Conservation (phyloP, 2,113 vertebrate species). For the crab-eating macaque (Macaca fascicularis) region T2T-MFA8v1.1 NC_088376.1:160198501-160199000, state of each 20-base stretch:
- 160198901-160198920: not conserved
- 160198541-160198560: not conserved
- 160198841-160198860: not conserved
- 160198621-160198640: slow-evolving; percentile 39
- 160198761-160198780: not conserved
- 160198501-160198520: not conserved
- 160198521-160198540: not conserved
- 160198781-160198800: not conserved
- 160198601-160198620: not conserved
- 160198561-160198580: not conserved
- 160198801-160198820: not conserved
- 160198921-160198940: not conserved
- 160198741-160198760: not conserved
- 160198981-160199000: not conserved
- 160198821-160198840: not conserved
- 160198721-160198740: slow-evolving; percentile 46
- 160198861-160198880: not conserved
- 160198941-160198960: not conserved
- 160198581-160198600: slow-evolving; percentile 21
- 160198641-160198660: slow-evolving; percentile 50
- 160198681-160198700: not conserved
- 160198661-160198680: slow-evolving; percentile 34
- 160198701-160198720: not conserved
- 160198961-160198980: not conserved
- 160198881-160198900: not conserved